Base-by-base conservation (phyloP, 2,113 vertebrate species). In the Crotophaga sulcirostris region DNA sequence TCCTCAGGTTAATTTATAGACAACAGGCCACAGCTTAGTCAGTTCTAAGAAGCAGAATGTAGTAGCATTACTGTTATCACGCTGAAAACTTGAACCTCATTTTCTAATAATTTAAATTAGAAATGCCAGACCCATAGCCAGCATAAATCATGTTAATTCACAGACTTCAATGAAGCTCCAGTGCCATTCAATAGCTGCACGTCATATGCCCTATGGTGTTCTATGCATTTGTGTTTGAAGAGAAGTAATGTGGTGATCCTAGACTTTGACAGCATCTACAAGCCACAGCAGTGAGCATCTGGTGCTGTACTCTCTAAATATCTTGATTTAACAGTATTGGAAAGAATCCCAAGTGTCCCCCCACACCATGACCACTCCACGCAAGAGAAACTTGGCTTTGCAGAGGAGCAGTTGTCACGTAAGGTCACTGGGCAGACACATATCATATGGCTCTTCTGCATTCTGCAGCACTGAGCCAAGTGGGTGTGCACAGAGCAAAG, bases 371-470 rank as follows among this genome's bases (percentile, higher is more conserved):
- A 29, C 24, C 3, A 2, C 55, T 66, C 11, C 55, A 10, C 0
- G 1, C 10, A 45, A 64, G 55, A 66, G 40, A 9, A 63, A 26
- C 66, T 28, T 69, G 81, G 40, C 66, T 82, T 66, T 64, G 33
- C n/a, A n/a, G 16, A 16, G 78, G 55, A 69, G 24, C 23, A 12
- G 33, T 10, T 56, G 38, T 62, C 76, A 12, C 42, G 6, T 25
- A 7, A 20, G 19, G 68, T 80, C 42, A 4, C 21, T 4, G 54
- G 47, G 38, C 84, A 68, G 58, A 36, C 33, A 15, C 4, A 0
- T 17, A 11, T 0, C 25, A 0, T 6, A 0, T 42, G 34, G 47
- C 45, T 38, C 20, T 20, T 42, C 33, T 19, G 58, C 36, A 5
- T 16, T 36, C 38, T 33, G 54, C 16, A 23, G 63, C 1, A 2